Evolutionary conservation across 2,113 vertebrate species (phyloP).

Genomic region (Atrichornis clamosus): DNA sequence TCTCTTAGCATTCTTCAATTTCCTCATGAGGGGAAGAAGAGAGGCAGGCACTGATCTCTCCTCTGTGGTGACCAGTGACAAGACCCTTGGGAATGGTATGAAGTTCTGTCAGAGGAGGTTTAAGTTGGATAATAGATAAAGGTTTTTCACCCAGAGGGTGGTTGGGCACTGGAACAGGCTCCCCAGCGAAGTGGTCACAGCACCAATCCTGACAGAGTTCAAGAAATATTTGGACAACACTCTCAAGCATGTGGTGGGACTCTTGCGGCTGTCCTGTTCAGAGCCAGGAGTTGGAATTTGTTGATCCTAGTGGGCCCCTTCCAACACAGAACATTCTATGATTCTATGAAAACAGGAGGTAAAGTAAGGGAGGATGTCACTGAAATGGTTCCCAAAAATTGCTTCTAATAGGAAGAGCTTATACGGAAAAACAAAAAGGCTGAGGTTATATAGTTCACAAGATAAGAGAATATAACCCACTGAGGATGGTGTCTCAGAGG

Average conservation of each 20-base stretch:
- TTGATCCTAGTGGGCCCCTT: neutral
- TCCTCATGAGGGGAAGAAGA: fast-evolving
- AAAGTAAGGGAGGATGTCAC: neutral
- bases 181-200: neutral
- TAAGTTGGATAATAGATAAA: neutral
- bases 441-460: neutral
- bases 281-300: neutral
- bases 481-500: neutral
- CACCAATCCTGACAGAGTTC: neutral
- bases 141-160: neutral
- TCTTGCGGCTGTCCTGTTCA: neutral
- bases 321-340: neutral
- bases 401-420: neutral
- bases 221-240: neutral
- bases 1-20: neutral
- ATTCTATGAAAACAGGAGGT: neutral
- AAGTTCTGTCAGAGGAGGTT: neutral
- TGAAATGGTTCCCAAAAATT: neutral
- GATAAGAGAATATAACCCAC: neutral
- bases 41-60: neutral
- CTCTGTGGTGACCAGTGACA: neutral
- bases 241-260: no score
- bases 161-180: neutral
- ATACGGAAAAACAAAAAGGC: neutral
- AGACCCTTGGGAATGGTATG: fast-evolving